phyloP scores from a whole-genome alignment of 2,113 vertebrate genomes.

The Psilopsiagon aymara region DNA sequence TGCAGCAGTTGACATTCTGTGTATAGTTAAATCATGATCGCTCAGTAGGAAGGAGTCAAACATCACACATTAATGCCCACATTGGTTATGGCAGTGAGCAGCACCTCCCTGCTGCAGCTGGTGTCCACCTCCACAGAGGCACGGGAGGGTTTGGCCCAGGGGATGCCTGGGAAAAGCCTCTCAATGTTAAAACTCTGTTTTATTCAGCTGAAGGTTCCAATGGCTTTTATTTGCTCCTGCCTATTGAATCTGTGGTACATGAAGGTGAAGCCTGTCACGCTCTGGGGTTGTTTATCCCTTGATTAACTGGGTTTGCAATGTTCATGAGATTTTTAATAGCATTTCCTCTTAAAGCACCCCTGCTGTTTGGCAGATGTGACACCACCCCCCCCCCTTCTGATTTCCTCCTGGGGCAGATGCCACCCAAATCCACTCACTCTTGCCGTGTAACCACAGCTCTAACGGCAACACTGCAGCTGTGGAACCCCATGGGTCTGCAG shows the following conservation, averaged over 20 bases:
- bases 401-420: neutral
- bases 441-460: neutral
- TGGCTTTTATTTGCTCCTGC: neutral
- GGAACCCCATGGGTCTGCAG: fast-evolving
- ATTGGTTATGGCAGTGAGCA: neutral
- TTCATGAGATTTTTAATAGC: neutral
- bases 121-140: neutral
- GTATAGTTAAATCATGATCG: neutral
- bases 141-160: neutral
- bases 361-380: neutral
- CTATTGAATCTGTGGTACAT: neutral
- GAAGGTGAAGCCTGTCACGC: neutral
- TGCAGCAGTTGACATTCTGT: neutral
- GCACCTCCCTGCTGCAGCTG: neutral
- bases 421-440: neutral
- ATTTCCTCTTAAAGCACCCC: neutral
- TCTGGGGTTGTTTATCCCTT: neutral
- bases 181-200: neutral
- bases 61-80: neutral
- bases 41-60: neutral
- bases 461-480: neutral
- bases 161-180: neutral
- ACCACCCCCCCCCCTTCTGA: no score
- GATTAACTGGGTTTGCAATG: neutral
- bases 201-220: neutral